Base-by-base conservation (phyloP, 92 coral and sea anemone species). In the Epizoanthus ramosus region DNA sequence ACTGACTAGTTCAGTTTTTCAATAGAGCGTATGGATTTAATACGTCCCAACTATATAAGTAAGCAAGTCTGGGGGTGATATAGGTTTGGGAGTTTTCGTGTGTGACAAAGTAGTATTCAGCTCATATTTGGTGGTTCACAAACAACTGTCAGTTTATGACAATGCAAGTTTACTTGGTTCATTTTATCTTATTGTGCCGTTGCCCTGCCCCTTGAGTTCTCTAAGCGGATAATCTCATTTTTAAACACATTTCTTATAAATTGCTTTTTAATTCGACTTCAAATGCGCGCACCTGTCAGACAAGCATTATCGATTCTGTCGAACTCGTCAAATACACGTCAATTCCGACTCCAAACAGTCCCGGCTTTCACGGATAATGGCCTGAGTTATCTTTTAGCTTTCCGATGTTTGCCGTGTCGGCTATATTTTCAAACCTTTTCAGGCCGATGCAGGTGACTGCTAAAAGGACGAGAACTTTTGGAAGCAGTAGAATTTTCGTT, bases 231-330 rank as follows among this genome's bases (percentile, higher is more conserved):
- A 76, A 76, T 76, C 56, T 54, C 52, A 76, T 63, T 35, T 58
- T 76, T 76, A 58, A 75, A 58, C 28, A 76, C 66, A 33, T 76
- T 39, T 76, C 68, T 60, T 37, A 21, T 50, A 58, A 76, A 76
- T 57, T 76, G 81, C 19, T 76, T 50, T 33, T 16, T 71, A 76
- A 76, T 35, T 25, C 18, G 50, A 45, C 64, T 76, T 76, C 19
- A 57, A 76, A 33, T n/a, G 68, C 1, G 54, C 43, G 31, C 81
- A 76, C 81, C 81, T 76, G 81, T 58, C 81, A 63, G 57, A n/a
- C 59, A 35, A 39, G 19, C 52, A 76, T 59, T 76, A 37, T 67
- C 43, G 39, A 41, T 24, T 58, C 68, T 59, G 56, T 59, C 19
- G n/a, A 74, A 16, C 24, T 56, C 47, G 80, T 74, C 41, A 74